Conservation (phyloP, 2,797 vertebrate species). For the Acanthurus tractus region DNA sequence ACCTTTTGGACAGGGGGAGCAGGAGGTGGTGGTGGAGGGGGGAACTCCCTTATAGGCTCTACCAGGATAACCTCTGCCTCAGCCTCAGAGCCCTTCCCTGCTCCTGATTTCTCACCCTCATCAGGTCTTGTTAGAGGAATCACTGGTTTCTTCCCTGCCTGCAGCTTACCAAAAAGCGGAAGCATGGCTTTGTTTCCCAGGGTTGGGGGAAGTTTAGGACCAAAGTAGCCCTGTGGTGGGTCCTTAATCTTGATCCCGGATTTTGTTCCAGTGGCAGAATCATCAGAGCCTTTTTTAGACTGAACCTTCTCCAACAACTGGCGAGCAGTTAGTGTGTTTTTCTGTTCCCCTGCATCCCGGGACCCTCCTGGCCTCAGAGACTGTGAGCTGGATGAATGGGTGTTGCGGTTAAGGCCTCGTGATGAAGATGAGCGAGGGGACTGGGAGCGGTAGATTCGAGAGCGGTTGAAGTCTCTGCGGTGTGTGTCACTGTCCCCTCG, state of each 20-base stretch:
- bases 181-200: slow-evolving; percentile 93
- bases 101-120: slow-evolving; percentile 84
- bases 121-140: slow-evolving; percentile 86
- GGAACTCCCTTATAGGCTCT: slow-evolving; percentile 88
- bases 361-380: slow-evolving; percentile 73
- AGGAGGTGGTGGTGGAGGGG: slow-evolving; percentile 86
- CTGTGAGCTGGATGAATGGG: slow-evolving; percentile 72
- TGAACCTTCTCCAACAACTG: slow-evolving; percentile 95
- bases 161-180: slow-evolving; percentile 95
- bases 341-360: slow-evolving; percentile 87
- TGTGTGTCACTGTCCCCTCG: slow-evolving; percentile 88
- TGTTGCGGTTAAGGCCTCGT: slow-evolving; percentile 78
- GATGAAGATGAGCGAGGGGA: slow-evolving; percentile 91
- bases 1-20: slow-evolving; percentile 80
- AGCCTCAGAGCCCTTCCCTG: slow-evolving; percentile 77
- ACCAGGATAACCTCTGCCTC: slow-evolving; percentile 85
- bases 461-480: slow-evolving; percentile 93
- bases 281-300: slow-evolving; percentile 88
- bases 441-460: slow-evolving; percentile 95
- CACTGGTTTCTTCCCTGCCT: slow-evolving; percentile 88
- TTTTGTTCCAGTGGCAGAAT: slow-evolving; percentile 84
- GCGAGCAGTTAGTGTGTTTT: slow-evolving; percentile 92
- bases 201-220: slow-evolving; percentile 94
- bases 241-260: slow-evolving; percentile 95
- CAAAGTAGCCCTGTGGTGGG: slow-evolving; percentile 97